A percentile compares a stretch with the other conserved stretches of the same genome.
phyloP scores from a whole-genome alignment of 2,888 invertebrate genomes.

The Linnaemya vulpina region DNA sequence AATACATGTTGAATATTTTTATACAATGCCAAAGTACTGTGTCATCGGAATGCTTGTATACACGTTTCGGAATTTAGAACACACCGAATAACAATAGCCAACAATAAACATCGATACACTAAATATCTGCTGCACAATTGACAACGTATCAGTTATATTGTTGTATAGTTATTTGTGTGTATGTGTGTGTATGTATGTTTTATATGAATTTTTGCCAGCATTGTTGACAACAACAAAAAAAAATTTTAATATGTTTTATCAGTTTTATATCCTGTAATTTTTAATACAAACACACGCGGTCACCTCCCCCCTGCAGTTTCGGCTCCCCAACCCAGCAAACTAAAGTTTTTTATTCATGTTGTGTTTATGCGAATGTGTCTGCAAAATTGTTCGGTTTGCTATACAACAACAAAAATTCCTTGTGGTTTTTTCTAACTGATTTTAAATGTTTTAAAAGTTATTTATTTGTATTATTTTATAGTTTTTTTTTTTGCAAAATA shows the following conservation, averaged over 20 bases:
- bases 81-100: constrained; percentile 46
- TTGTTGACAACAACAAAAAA: constrained; percentile 11
- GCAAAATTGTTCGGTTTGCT: background rate
- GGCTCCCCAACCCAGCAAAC: background rate
- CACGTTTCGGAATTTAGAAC: constrained; percentile 71
- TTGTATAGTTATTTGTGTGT: background rate
- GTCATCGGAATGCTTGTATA: constrained; percentile 59
- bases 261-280: constrained; percentile 46
- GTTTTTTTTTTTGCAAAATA: background rate
- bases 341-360: constrained; percentile 3
- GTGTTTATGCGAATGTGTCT: background rate
- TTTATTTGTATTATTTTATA: constrained; percentile 8
- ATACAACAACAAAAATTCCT: background rate
- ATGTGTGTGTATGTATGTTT: background rate
- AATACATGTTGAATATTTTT: constrained; percentile 10
- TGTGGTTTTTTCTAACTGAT: constrained; percentile 41
- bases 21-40: constrained; percentile 59
- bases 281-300: background rate
- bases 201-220: background rate
- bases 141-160: background rate
- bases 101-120: constrained; percentile 40
- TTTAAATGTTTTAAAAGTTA: background rate
- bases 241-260: constrained; percentile 59
- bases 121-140: constrained; percentile 25
- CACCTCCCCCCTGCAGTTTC: background rate